These are phyloP conservation scores for Brachionus rubens DNA, from an alignment of 1,140 invertebrate genomes.

Conservation along the genomic window DNA sequence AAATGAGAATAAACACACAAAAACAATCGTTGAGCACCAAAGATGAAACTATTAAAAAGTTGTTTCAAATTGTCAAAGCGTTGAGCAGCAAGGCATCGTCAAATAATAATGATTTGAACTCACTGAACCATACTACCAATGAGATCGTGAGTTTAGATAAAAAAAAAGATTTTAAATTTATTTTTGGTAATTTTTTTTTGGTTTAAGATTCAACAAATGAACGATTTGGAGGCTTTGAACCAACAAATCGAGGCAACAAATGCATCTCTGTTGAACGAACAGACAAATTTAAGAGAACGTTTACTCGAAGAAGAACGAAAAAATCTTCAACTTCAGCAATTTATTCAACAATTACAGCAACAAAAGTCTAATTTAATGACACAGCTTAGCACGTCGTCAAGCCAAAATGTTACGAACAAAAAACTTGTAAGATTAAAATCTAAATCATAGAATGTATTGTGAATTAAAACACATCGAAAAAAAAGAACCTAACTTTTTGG, in stretches of 20 bases:
- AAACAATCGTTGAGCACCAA: constrained; percentile 90
- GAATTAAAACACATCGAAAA: background rate
- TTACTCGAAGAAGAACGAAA: constrained; percentile 9
- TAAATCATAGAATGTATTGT: background rate
- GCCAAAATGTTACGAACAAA: background rate
- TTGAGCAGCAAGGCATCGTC: constrained; percentile 55
- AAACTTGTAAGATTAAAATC: background rate
- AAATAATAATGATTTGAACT: constrained; percentile 11
- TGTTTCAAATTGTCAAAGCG: constrained; percentile 94
- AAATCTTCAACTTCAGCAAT: background rate
- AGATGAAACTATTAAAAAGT: constrained; percentile 96
- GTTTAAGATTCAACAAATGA: constrained; percentile 18
- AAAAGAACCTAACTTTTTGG: too few species aligned
- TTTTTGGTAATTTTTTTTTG: background rate
- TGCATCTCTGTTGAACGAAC: background rate
- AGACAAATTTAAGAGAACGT: constrained; percentile 2
- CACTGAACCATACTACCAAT: background rate
- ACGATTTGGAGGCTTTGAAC: background rate
- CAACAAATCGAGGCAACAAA: constrained; percentile 14
- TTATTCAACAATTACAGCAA: background rate
- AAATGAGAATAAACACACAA: constrained; percentile 92
- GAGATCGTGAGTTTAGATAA: background rate
- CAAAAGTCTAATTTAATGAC: constrained; percentile 10
- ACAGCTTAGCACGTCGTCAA: background rate
- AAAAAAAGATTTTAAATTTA: background rate